Evolutionary conservation across 2,113 vertebrate species (phyloP).

Genomic region (Narcine bancroftii): DNA sequence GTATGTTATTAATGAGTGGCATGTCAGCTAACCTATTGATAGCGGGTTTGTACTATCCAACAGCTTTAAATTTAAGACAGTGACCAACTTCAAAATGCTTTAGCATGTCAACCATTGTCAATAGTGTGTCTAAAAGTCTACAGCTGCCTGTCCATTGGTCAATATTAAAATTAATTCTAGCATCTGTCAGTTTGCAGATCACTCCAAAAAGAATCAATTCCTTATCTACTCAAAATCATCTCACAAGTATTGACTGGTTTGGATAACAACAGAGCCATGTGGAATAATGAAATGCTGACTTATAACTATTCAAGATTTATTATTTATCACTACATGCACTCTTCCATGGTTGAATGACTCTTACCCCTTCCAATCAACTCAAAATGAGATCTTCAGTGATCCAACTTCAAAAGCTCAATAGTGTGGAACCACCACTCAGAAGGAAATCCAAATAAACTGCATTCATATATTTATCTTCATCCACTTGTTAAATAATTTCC

Average conservation of each 20-base stretch:
- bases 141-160: neutral
- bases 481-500: neutral
- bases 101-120: too few species aligned
- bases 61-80: neutral
- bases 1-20: neutral
- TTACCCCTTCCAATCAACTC: neutral
- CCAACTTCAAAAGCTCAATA: too few species aligned
- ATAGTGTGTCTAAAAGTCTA: neutral
- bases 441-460: neutral
- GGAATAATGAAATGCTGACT: neutral
- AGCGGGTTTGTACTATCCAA: neutral
- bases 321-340: neutral
- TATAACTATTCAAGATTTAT: neutral
- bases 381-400: neutral
- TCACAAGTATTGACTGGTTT: neutral
- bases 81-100: neutral
- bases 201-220: neutral
- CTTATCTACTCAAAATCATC: neutral
- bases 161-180: neutral
- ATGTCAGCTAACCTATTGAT: neutral
- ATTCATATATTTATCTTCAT: neutral
- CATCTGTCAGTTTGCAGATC: neutral
- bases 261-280: neutral
- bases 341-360: neutral
- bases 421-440: neutral